These are phyloP conservation scores for Formica aserva DNA, from an alignment of 2,888 invertebrate species.

Conservation along the genomic window DNA sequence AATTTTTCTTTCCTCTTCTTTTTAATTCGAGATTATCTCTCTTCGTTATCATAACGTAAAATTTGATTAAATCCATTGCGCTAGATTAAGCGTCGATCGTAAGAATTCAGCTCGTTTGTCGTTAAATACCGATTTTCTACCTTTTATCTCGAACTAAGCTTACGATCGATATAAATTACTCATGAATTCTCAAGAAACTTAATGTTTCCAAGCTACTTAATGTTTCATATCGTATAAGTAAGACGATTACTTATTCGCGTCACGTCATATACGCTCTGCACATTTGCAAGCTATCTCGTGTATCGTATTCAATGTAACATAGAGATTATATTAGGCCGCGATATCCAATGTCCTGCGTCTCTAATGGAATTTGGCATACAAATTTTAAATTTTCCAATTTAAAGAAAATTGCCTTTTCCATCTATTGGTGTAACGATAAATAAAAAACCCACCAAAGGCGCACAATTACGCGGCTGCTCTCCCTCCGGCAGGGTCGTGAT, in stretches of 20 bases:
- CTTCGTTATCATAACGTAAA: neutral
- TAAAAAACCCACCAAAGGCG: slow-evolving; percentile 79
- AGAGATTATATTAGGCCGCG: neutral
- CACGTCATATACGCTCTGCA: slow-evolving; percentile 23
- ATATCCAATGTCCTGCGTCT: no score
- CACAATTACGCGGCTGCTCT: slow-evolving; percentile 84
- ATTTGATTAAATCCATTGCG: neutral
- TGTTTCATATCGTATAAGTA: slow-evolving; percentile 20
- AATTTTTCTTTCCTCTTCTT: no score
- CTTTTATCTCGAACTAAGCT: slow-evolving; percentile 4
- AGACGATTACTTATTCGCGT: slow-evolving; percentile 45
- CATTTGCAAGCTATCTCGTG: slow-evolving; percentile 2
- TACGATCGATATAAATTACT: slow-evolving; percentile 50
- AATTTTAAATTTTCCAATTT: no score
- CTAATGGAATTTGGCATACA: no score
- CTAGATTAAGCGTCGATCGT: neutral
- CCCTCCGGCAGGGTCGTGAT: slow-evolving; percentile 86
- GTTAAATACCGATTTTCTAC: neutral
- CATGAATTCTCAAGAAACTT: slow-evolving; percentile 6
- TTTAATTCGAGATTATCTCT: neutral
- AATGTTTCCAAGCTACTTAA: slow-evolving; percentile 17
- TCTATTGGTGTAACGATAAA: neutral
- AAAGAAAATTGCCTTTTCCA: no score
- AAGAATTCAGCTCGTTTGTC: neutral
- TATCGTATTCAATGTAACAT: neutral